A percentile compares a stretch with the other conserved stretches of the same genome.
phyloP scores from a whole-genome alignment of 1,140 invertebrate genomes.

The Zophobas morio region DNA sequence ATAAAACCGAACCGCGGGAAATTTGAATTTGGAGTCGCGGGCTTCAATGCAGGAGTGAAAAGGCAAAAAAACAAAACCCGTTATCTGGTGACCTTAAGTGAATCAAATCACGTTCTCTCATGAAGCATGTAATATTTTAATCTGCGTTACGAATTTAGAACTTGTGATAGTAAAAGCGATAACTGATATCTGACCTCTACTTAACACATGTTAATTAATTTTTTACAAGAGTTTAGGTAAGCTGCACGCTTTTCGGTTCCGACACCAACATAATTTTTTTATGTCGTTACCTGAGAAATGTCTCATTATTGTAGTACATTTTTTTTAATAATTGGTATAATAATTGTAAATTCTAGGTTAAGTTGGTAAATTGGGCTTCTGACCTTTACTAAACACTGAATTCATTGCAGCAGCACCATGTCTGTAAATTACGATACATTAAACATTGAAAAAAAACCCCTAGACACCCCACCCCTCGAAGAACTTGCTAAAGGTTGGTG shows the following conservation, averaged over 20 bases:
- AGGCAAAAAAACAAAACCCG: neutral
- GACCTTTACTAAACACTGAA: neutral
- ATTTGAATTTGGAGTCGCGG: slow-evolving; percentile 13
- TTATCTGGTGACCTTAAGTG: slow-evolving; percentile 33
- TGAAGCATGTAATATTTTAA: slow-evolving; percentile 34
- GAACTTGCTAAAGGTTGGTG: slow-evolving; percentile 73
- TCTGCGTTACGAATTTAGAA: neutral
- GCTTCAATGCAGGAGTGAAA: neutral
- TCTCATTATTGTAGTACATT: no score
- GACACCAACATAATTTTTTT: no score
- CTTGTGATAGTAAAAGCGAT: no score
- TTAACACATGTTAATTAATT: slow-evolving; percentile 5
- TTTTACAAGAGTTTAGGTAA: neutral
- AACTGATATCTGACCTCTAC: neutral
- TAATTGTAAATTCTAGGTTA: slow-evolving; percentile 1
- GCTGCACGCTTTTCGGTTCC: no score
- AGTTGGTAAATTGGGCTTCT: slow-evolving; percentile 2
- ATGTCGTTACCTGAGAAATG: no score
- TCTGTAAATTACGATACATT: slow-evolving; percentile 67
- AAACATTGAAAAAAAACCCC: slow-evolving; percentile 68
- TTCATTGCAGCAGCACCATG: slow-evolving; percentile 64
- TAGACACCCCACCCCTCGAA: slow-evolving; percentile 71
- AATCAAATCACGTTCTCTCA: slow-evolving; percentile 9
- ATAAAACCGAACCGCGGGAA: neutral
- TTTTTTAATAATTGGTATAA: neutral